A percentile compares a stretch with the other conserved stretches of the same genome.
Conservation (phyloP, 2,888 invertebrate genomes). For the Drosophila quinaria region DNA sequence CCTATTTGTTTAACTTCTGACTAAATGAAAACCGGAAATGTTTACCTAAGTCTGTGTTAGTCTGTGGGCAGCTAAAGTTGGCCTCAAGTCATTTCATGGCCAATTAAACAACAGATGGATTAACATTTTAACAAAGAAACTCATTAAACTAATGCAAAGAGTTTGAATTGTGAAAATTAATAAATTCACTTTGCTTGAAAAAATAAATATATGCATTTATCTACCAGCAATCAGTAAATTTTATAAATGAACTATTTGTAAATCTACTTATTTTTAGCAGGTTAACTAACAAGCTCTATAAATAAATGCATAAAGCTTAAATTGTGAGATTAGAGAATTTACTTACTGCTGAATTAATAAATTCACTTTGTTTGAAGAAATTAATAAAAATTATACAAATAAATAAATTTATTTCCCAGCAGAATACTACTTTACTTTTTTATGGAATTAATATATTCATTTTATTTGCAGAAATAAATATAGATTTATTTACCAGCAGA, state of each 20-base stretch:
- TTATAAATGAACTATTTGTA: too few relatives aligned
- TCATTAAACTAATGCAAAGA: slow-evolving; percentile 1
- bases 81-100: slow-evolving; percentile 37
- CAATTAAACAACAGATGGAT: slow-evolving; percentile 4
- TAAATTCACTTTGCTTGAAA: neutral
- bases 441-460: too few relatives aligned
- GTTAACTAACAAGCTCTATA: neutral
- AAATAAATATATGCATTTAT: neutral
- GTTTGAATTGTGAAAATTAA: neutral
- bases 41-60: slow-evolving; percentile 20
- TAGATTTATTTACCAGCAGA: too few relatives aligned
- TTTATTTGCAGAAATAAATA: too few relatives aligned
- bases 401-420: too few relatives aligned
- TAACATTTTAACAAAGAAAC: neutral
- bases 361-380: neutral
- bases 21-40: slow-evolving; percentile 14
- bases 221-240: too few relatives aligned
- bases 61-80: slow-evolving; percentile 5
- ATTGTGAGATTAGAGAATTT: neutral
- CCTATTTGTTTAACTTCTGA: slow-evolving; percentile 26
- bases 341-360: slow-evolving; percentile 5
- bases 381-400: slow-evolving; percentile 1
- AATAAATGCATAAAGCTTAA: neutral
- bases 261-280: too few relatives aligned
- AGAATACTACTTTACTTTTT: too few relatives aligned